A percentile compares a stretch with the other conserved stretches of the same genome.
Conservation (phyloP, 2,113 vertebrate species). For the Nettapus auritus region DNA sequence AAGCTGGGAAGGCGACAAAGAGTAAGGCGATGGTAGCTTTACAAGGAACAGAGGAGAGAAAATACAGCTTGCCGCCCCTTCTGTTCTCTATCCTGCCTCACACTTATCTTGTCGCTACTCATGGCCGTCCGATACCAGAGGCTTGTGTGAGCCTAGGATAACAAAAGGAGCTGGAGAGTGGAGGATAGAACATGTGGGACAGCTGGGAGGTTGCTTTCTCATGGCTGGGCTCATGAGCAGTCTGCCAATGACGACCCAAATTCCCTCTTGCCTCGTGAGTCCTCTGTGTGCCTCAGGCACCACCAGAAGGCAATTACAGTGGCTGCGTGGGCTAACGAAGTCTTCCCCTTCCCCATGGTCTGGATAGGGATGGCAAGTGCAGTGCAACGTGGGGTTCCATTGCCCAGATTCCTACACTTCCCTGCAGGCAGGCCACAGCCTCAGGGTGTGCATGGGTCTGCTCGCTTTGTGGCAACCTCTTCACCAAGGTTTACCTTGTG, state of each 20-base stretch:
- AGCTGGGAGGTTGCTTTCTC: neutral
- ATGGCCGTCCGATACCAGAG: neutral
- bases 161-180: neutral
- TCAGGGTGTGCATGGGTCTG: neutral
- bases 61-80: neutral
- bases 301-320: neutral
- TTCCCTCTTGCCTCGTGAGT: neutral
- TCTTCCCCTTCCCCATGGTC: neutral
- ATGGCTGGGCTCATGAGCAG: neutral
- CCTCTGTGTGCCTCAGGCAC: neutral
- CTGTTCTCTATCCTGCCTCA: neutral
- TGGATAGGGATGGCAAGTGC: neutral
- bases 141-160: neutral
- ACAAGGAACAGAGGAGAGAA: neutral
- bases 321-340: too few relatives aligned
- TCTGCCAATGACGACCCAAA: neutral
- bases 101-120: neutral
- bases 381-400: too few relatives aligned
- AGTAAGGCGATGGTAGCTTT: neutral
- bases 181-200: neutral
- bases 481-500: too few relatives aligned
- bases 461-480: neutral
- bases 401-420: neutral
- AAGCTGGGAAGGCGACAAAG: neutral
- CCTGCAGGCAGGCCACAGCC: too few relatives aligned